Conservation (phyloP, 2,113 vertebrate species). For the Herpailurus yagouaroundi region DNA sequence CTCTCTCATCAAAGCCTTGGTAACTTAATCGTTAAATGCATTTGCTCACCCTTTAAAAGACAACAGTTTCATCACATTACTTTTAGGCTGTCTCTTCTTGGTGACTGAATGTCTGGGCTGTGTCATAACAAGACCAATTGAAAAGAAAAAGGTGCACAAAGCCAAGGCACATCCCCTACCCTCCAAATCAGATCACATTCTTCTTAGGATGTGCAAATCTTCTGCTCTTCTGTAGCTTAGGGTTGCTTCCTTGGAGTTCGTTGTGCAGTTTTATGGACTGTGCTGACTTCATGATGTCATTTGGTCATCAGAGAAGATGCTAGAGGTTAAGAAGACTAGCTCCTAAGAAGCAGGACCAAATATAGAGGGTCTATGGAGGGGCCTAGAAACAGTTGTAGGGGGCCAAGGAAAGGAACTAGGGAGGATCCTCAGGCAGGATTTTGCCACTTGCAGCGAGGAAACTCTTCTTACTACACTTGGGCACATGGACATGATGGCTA, state of each 20-base stretch:
- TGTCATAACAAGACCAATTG: conserved; percentile 76
- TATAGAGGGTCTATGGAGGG: background rate
- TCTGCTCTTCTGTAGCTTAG: conserved; percentile 41
- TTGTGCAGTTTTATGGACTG: conserved; percentile 74
- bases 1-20: conserved; percentile 67
- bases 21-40: conserved; percentile 56
- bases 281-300: conserved; percentile 78
- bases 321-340: conserved; percentile 67
- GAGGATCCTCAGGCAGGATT: background rate
- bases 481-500: background rate
- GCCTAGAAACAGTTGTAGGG: conserved; percentile 34
- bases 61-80: conserved; percentile 67
- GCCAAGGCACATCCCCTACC: background rate
- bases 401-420: background rate
- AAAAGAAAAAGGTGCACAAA: conserved; percentile 59
- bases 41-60: conserved; percentile 21
- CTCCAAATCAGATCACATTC: conserved; percentile 57
- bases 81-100: conserved; percentile 76
- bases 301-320: conserved; percentile 19
- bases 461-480: background rate
- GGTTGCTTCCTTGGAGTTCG: background rate
- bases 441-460: background rate
- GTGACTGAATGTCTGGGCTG: conserved; percentile 81
- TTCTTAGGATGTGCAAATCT: conserved; percentile 73
- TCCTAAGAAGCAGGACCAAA: conserved; percentile 73